Base-by-base conservation (phyloP, 2,888 invertebrate genomes). In the Orthonevra nobilis region DNA sequence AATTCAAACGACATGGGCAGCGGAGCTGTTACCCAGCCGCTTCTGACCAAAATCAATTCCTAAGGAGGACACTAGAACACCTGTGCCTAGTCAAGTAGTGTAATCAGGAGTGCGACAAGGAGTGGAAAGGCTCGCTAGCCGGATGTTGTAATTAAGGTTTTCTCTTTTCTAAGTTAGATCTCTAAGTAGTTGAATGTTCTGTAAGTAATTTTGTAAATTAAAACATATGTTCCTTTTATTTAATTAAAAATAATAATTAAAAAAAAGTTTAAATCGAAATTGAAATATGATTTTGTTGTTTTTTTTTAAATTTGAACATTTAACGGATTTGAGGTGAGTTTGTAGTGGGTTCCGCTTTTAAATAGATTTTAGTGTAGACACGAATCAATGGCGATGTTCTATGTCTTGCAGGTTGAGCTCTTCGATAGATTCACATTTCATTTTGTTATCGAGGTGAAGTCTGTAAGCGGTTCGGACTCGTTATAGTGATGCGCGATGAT, bases 21-120 rank as follows among this genome's bases (percentile, higher is more conserved):
- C 28, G 74, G 81, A 17, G 81, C 81, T 64, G 82, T 86, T 0
- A 86, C 86, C 7, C 88, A 88, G 70, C 88, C 88, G 17, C 82
- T 88, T 42, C 69, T 88, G 81, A 84, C 85, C 20, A 86, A 85
- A 83, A 87, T 87, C 44, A 87, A 87, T 83, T 85, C 86, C 50
- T 86, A 12, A 32, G 5, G 14, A 38, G 64, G 40, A 28, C 42
- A n/a, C n/a, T n/a, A 38, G 38, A 46, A 60, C 77, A 70, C 52
- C 64, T 70, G 74, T 74, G 74, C 66, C 66, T 66, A 74, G 66
- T 74, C 40, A 50, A 46, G 20, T 66, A 70, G 56, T 46, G 19
- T 70, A 64, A 26, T 52, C 52, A n/a, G n/a, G 19, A 46, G 38
- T 36, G 46, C 38, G 52, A 44, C 34, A 40, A 40, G 17, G 17